Evolutionary conservation across 2,888 invertebrate genomes (phyloP).

Genomic region (Pediacus dermestoides): DNA sequence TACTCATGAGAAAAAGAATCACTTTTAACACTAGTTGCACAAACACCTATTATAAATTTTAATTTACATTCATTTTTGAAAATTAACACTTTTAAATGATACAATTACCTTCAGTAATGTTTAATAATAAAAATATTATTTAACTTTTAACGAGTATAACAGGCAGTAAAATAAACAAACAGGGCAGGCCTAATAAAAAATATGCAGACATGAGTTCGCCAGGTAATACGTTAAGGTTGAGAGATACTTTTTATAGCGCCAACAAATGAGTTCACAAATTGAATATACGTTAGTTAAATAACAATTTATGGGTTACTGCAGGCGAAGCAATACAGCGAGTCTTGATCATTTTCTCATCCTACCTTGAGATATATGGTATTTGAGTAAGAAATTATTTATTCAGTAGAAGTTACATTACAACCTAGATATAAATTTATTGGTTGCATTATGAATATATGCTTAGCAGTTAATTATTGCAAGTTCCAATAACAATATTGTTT

Average conservation of each 20-base stretch:
- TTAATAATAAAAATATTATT: no score
- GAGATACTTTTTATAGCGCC: conserved; percentile 28
- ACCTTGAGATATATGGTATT: conserved; percentile 17
- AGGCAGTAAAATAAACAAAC: no score
- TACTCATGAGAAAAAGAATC: no score
- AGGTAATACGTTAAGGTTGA: conserved; percentile 19
- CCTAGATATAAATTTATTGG: conserved; percentile 7
- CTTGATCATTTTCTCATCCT: conserved; percentile 20
- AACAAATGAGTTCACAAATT: conserved; percentile 34
- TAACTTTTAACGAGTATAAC: no score
- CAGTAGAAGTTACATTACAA: conserved; percentile 11
- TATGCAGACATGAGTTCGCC: conserved; percentile 18
- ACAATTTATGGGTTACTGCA: conserved; percentile 27
- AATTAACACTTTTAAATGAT: no score
- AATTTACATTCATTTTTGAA: no score
- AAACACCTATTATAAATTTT: no score
- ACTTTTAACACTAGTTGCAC: no score
- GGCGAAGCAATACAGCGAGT: conserved; percentile 19
- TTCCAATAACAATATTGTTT: conserved; percentile 4
- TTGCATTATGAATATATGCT: conserved; percentile 2
- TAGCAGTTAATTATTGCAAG: conserved; percentile 1
- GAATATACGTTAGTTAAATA: conserved; percentile 32
- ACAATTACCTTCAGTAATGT: no score
- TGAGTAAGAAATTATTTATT: conserved; percentile 18
- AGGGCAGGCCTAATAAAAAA: no score